Base-by-base conservation (phyloP, 2,888 invertebrate genomes). In the Hypolimnas misippus region DNA sequence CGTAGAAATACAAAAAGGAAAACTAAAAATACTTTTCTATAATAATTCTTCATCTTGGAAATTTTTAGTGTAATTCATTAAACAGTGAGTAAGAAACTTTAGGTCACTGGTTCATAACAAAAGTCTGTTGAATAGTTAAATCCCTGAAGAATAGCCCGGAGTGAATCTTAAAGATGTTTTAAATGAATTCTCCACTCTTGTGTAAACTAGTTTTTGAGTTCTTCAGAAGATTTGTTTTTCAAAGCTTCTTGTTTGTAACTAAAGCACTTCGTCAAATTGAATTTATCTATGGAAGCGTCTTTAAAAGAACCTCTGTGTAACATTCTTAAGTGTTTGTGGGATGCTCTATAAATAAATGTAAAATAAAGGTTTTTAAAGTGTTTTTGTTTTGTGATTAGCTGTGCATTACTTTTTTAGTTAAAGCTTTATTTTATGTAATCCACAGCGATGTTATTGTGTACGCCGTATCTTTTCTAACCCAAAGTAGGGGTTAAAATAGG, bases 261-360 rank as follows among this genome's bases (percentile, higher is more conserved):
- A 49, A 71, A 70, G 72, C 71, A 76, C 75, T 79, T 75, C 74
- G 76, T 74, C 71, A 79, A 81, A 83, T 80, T 81, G 75, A 82
- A 81, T 83, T 84, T 79, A 62, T 75, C 70, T 68, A 68, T 61
- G 51, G 59, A 61, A 63, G 72, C 72, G 75, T 75, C 77, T 73
- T 35, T 38, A 38, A 49, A 49, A 29, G 7, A 49, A 42, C 38
- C 60, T 35, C 16, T 31, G 52, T 25, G 3, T 25, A 29, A 35
- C 56, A 56, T 25, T 19, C 19, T 56, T n/a, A 33, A 29, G 52
- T 25, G 16, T 19, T 33, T n/a, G n/a, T n/a, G n/a, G n/a, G n/a
- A n/a, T n/a, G n/a, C n/a, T n/a, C n/a, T n/a, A n/a, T n/a, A n/a
- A 5, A 25, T 3, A 25, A 25, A 25, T 25, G 25, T 25, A 5